These are phyloP conservation scores for Drosophila pseudotakahashii DNA, from an alignment of 2,888 invertebrate species.

Conservation along the genomic window DNA sequence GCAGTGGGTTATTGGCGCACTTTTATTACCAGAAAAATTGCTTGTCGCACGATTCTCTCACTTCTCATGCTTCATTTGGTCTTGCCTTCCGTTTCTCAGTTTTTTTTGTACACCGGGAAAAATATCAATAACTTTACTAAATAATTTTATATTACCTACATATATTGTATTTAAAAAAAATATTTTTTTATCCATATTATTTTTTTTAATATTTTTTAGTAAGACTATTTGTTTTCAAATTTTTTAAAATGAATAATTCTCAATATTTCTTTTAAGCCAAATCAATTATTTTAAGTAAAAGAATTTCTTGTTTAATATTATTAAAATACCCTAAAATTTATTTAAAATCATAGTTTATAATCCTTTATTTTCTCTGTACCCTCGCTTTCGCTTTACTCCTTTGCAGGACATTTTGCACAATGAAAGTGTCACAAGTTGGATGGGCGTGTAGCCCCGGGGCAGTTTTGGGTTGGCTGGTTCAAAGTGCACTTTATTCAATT, in stretches of 20 bases:
- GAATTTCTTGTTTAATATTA: not conserved
- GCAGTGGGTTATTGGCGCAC: slow-evolving; percentile 78
- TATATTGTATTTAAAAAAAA: too few species aligned
- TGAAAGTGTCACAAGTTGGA: slow-evolving; percentile 72
- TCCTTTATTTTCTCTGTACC: not conserved
- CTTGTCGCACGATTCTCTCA: slow-evolving; percentile 50
- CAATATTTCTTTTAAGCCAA: not conserved
- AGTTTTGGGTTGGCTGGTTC: slow-evolving; percentile 40
- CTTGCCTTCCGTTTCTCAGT: not conserved
- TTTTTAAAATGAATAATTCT: too few species aligned
- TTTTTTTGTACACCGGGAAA: slow-evolving; percentile 5
- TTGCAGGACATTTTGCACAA: slow-evolving; percentile 57
- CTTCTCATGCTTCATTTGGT: slow-evolving; percentile 36
- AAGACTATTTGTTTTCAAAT: too few species aligned
- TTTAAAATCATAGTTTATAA: not conserved
- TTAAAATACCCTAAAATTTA: too few species aligned
- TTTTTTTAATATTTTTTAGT: too few species aligned
- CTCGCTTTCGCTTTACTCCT: slow-evolving; percentile 9
- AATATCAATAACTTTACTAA: not conserved
- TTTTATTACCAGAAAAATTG: slow-evolving; percentile 64
- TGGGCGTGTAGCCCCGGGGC: slow-evolving; percentile 30
- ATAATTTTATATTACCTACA: too few species aligned
- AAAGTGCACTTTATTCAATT: slow-evolving; percentile 77
- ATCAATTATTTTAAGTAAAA: not conserved
- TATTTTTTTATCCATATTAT: too few species aligned